Conservation (phyloP, 2,797 vertebrate genomes). For the Gambusia yucatana region DNA sequence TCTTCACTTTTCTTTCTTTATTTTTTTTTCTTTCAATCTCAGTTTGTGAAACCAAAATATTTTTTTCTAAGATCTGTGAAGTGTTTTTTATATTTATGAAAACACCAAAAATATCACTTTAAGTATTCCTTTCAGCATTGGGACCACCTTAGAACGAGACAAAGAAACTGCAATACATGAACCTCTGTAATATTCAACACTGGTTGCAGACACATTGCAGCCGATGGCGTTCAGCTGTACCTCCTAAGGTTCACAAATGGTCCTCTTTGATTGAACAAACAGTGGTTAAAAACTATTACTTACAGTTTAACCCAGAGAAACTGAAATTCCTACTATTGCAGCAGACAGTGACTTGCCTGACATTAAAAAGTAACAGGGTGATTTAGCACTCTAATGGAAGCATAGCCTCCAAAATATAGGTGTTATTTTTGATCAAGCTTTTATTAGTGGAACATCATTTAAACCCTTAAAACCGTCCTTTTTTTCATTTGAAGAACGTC, state of each 20-base stretch:
- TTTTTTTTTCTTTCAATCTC: not conserved
- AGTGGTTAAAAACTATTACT: not conserved
- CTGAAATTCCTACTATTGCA: not conserved
- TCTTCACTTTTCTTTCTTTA: not conserved
- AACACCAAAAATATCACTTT: no score
- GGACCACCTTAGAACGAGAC: not conserved
- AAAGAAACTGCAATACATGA: not conserved
- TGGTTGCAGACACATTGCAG: no score
- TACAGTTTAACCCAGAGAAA: not conserved
- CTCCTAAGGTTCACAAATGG: not conserved
- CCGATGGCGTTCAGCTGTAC: not conserved
- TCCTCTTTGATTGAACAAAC: not conserved
- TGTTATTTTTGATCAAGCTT: not conserved
- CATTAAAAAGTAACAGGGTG: not conserved
- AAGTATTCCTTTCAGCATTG: not conserved
- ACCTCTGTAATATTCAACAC: no score
- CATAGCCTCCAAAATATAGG: not conserved
- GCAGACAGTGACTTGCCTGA: not conserved
- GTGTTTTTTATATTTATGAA: not conserved
- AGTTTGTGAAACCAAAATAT: not conserved
- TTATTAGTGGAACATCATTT: not conserved
- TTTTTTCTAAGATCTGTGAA: not conserved
- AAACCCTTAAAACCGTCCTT: not conserved
- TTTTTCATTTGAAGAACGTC: not conserved
- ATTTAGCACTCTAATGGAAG: not conserved